These are phyloP conservation scores for Cerceris rybyensis DNA, from an alignment of 2,888 invertebrate species.

Conservation along the genomic window DNA sequence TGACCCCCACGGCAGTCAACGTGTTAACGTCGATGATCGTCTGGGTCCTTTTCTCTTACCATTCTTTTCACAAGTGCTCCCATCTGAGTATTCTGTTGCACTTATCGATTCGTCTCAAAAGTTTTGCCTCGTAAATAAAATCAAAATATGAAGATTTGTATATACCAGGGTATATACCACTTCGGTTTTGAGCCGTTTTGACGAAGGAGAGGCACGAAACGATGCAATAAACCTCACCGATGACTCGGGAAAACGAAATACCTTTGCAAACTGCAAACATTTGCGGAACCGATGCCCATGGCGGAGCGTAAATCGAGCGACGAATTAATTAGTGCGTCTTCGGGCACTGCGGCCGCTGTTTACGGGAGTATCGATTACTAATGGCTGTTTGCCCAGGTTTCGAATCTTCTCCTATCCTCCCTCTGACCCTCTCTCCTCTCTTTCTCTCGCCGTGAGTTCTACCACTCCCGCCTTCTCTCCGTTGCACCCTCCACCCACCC, in stretches of 20 bases:
- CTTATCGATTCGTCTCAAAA: too few relatives aligned
- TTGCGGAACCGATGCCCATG: not conserved
- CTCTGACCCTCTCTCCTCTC: not conserved
- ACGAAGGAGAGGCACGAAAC: too few relatives aligned
- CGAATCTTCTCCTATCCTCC: slow-evolving; percentile 31
- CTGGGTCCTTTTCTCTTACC: too few relatives aligned
- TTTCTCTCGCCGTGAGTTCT: not conserved
- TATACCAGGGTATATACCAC: too few relatives aligned
- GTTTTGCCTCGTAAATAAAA: not conserved
- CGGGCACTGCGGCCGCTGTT: slow-evolving; percentile 43
- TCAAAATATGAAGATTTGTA: too few relatives aligned
- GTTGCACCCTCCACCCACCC: slow-evolving; percentile 34
- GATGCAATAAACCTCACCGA: not conserved
- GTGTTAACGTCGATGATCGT: too few relatives aligned
- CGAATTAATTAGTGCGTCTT: slow-evolving; percentile 59
- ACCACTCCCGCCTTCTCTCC: slow-evolving; percentile 34
- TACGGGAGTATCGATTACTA: slow-evolving; percentile 65
- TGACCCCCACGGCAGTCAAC: too few relatives aligned
- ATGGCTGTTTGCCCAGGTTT: slow-evolving; percentile 58
- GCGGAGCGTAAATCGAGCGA: slow-evolving; percentile 39
- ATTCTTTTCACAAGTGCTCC: too few relatives aligned
- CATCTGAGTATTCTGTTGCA: too few relatives aligned
- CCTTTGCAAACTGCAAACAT: slow-evolving; percentile 8
- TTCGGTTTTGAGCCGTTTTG: too few relatives aligned
- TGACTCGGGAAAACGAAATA: not conserved